Base-by-base conservation (phyloP, 2,797 vertebrate genomes). In the Sebastolobus altivelis region DNA sequence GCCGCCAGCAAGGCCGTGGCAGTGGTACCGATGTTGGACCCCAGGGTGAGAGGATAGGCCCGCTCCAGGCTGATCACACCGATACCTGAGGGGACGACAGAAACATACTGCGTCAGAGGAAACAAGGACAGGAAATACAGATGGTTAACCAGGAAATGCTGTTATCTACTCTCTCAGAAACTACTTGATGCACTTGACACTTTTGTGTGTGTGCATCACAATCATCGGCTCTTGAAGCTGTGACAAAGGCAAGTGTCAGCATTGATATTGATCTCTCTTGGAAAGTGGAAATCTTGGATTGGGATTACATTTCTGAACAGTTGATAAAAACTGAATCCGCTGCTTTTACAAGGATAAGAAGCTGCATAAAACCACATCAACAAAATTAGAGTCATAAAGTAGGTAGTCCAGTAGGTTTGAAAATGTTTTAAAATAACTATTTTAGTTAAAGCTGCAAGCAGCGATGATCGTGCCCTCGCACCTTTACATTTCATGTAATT, bases 21-120 rank as follows among this genome's bases (percentile, higher is more conserved):
- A 16, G 96, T 96, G 52, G 96, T 96, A 54, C 96, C 96, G 13
- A 96, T 95, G 91, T 96, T 96, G 83, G 96, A 95, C 25, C 96
- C 96, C 3, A 96, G 78, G 8, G 95, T 96, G 80, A 96, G 89
- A 29, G 96, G 96, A 63, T 96, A 96, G 52, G 95, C 96, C n/a
- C 95, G 84, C 80, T 96, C 95, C 77, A 96, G 87, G 79, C 93
- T 95, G 88, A 96, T 96, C 75, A 96, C 94, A 2, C 96, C 96
- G 12, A 96, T 90, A 20, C 95, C 95, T 96, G 79, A 55, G 65
- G 16, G 70, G 73, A 77, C 1, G 6, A 71, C 40, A 79, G 70
- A 35, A 65, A 40, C 25, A 75, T 11, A 22, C 29, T n/a, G 33
- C 3, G 16, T 69, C 52, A 60, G 8, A 49, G 9, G 49, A 65